Evolutionary conservation across 2,888 invertebrate species (phyloP).

Genomic region (Eucriotettix oculatus): DNA sequence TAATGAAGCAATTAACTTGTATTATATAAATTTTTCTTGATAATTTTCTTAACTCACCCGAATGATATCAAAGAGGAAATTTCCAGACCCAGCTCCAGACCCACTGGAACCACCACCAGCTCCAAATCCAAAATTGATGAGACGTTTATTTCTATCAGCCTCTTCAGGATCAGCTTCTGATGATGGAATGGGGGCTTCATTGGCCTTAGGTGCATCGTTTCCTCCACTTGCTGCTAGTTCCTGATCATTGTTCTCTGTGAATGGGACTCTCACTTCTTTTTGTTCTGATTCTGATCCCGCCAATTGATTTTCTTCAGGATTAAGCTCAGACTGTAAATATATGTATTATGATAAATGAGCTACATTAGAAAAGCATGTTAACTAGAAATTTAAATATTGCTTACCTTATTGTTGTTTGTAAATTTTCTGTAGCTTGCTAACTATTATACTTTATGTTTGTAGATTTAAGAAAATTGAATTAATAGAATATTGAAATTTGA

Average conservation of each 20-base stretch:
- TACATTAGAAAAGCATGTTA: no score
- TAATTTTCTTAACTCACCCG: conserved; percentile 44
- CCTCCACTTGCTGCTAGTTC: conserved; percentile 16
- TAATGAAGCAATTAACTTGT: no score
- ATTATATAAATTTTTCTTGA: no score
- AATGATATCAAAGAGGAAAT: conserved; percentile 78
- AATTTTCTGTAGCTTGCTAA: no score
- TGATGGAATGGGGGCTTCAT: conserved; percentile 27
- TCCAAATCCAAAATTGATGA: conserved; percentile 45
- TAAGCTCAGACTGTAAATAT: conserved; percentile 1
- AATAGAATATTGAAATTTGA: no score
- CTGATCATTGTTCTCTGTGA: conserved; percentile 19
- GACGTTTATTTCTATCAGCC: conserved; percentile 64
- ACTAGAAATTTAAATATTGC: no score
- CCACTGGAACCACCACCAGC: conserved; percentile 26
- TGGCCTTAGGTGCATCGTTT: conserved; percentile 23
- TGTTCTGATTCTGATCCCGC: conserved; percentile 41
- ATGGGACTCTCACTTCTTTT: conserved; percentile 43
- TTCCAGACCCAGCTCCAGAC: conserved; percentile 56
- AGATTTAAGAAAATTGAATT: no score
- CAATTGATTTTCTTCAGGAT: conserved; percentile 22
- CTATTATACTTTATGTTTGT: no score
- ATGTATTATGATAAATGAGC: no score
- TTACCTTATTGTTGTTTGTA: no score
- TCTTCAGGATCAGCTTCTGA: conserved; percentile 36